A percentile compares a stretch with the other conserved stretches of the same genome.
These are phyloP conservation scores for Leucopsar rothschildi DNA, from an alignment of 2,113 vertebrate genomes.

Conservation along the genomic window DNA sequence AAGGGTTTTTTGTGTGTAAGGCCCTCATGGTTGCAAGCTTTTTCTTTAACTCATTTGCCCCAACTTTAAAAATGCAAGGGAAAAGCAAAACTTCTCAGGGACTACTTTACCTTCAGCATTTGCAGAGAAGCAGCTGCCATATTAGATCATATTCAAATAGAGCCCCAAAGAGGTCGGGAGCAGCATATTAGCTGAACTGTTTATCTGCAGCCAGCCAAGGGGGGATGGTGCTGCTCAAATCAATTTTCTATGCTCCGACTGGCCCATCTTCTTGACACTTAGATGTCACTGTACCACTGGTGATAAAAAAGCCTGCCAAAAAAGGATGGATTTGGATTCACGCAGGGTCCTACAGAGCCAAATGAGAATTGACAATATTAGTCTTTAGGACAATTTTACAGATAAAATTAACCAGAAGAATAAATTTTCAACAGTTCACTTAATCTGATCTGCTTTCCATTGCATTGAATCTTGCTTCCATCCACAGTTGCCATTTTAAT, in stretches of 20 bases:
- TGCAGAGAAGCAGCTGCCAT: constrained; percentile 13
- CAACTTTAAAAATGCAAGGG: not conserved
- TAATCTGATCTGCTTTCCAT: constrained; percentile 36
- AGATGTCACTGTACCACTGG: constrained; percentile 53
- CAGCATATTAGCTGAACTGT: constrained; percentile 17
- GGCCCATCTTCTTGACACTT: constrained; percentile 62
- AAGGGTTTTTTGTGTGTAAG: not conserved
- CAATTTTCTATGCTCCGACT: constrained; percentile 61
- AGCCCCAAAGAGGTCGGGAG: constrained; percentile 39
- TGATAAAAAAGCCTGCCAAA: constrained; percentile 63
- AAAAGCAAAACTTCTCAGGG: constrained; percentile 44
- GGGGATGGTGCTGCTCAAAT: constrained; percentile 52
- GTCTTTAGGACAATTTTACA: constrained; percentile 59
- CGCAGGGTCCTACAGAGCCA: constrained; percentile 35
- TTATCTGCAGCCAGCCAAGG: constrained; percentile 32
- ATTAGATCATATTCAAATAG: constrained; percentile 48
- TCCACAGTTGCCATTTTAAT: not conserved
- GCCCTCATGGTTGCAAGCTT: not conserved
- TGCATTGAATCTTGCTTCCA: not conserved
- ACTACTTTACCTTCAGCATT: not conserved
- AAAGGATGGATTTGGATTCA: constrained; percentile 54
- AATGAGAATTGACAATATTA: constrained; percentile 62
- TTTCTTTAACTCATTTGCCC: not conserved
- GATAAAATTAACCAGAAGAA: constrained; percentile 61
- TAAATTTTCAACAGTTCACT: constrained; percentile 52